Percentiles rank a stretch among this genome's conserved stretches.
Conservation (phyloP, 2,113 vertebrate genomes). For the Anhinga anhinga region DNA sequence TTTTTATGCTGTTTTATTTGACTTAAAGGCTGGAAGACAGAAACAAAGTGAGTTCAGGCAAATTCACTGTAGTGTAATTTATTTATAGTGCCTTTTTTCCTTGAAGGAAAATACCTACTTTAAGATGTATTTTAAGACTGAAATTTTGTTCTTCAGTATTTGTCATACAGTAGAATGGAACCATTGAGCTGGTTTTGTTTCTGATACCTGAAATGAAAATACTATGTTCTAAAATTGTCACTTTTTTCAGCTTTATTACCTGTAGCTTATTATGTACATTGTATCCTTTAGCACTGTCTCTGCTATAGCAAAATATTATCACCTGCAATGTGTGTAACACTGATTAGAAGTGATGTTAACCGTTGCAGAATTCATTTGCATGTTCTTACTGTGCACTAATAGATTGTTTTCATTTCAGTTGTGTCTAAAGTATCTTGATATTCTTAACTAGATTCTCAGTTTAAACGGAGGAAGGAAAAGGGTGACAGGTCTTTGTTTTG, state of each 20-base stretch:
- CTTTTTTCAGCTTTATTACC: conserved; percentile 82
- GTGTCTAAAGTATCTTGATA: conserved; percentile 61
- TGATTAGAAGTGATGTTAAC: conserved; percentile 79
- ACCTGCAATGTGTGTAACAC: conserved; percentile 79
- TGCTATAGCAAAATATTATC: conserved; percentile 83
- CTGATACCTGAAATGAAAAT: conserved; percentile 88
- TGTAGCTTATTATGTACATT: conserved; percentile 84
- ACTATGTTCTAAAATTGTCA: conserved; percentile 78
- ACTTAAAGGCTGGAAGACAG: conserved; percentile 96
- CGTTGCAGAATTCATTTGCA: conserved; percentile 53
- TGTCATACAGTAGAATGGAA: conserved; percentile 91
- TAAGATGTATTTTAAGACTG: conserved; percentile 95
- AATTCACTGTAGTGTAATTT: conserved; percentile 99
- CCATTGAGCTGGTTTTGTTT: conserved; percentile 89
- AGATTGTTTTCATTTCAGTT: conserved; percentile 63
- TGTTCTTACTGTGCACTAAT: conserved; percentile 40
- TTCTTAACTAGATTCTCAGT: conserved; percentile 43
- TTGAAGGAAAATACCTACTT: conserved; percentile 98
- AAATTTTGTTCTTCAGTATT: conserved; percentile 96
- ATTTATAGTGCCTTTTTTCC: conserved; percentile 99
- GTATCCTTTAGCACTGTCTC: conserved; percentile 77
- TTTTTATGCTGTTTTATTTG: conserved; percentile 87
- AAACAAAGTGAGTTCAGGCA: conserved; percentile 97
- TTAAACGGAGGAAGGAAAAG: conserved; percentile 60
- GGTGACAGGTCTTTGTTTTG: conserved; percentile 37